These are phyloP conservation scores for Trichopoda pennipes DNA, from an alignment of 2,888 invertebrate genomes.

Conservation along the genomic window DNA sequence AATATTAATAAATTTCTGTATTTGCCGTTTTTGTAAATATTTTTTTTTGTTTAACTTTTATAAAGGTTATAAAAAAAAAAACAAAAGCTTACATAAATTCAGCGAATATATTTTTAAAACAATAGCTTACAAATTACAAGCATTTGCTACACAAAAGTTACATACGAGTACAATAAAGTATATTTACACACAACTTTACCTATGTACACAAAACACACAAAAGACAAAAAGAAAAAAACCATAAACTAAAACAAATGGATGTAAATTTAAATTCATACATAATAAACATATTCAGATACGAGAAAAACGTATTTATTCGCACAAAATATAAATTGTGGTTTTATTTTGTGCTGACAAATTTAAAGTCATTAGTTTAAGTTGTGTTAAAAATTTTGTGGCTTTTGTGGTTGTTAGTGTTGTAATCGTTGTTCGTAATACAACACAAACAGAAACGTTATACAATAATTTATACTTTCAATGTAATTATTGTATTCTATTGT, in stretches of 20 bases:
- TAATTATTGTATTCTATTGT: background rate
- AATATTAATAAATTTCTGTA: background rate
- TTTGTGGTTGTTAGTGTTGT: conserved; percentile 48
- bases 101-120: conserved; percentile 47
- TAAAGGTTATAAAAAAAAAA: conserved; percentile 32
- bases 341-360: conserved; percentile 66
- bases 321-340: conserved; percentile 64
- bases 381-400: conserved; percentile 65
- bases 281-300: conserved; percentile 28
- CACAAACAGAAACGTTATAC: background rate
- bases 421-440: background rate
- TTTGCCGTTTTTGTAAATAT: conserved; percentile 15
- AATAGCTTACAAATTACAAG: conserved; percentile 61
- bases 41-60: conserved; percentile 1
- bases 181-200: background rate
- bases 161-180: background rate
- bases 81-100: conserved; percentile 45
- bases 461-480: conserved; percentile 4
- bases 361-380: conserved; percentile 66
- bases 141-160: conserved; percentile 33
- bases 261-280: conserved; percentile 48
- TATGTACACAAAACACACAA: background rate
- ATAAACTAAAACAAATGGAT: conserved; percentile 36
- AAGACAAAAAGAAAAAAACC: background rate
- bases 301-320: conserved; percentile 14